Percentiles rank a stretch among this genome's conserved stretches.
These are phyloP conservation scores for Acanthococcus lagerstroemiae DNA, from an alignment of 2,888 invertebrate genomes.

Conservation along the genomic window DNA sequence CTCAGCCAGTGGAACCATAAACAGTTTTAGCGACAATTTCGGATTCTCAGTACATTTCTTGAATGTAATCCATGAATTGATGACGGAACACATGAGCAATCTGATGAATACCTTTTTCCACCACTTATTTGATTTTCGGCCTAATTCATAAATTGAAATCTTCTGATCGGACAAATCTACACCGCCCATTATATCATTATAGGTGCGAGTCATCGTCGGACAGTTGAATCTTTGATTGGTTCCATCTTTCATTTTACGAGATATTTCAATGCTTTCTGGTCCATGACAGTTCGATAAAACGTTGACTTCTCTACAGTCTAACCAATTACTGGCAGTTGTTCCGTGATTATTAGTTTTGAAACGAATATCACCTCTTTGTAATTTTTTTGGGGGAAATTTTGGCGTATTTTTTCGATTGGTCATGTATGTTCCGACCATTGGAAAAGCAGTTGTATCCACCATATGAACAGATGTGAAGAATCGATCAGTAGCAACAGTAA, in stretches of 20 bases:
- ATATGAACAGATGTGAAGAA: conserved; percentile 23
- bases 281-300: not conserved
- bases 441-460: not conserved
- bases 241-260: conserved; percentile 1
- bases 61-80: conserved; percentile 37
- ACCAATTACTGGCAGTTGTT: conserved; percentile 1
- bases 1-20: conserved; percentile 32
- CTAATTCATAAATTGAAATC: conserved; percentile 37
- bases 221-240: conserved; percentile 2
- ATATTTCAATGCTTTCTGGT: not conserved
- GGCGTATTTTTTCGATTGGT: conserved; percentile 7
- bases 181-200: conserved; percentile 37
- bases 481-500: conserved; percentile 27
- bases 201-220: conserved; percentile 35
- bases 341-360: not conserved
- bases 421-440: conserved; percentile 11
- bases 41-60: conserved; percentile 24
- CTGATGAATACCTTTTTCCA: conserved; percentile 38
- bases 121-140: conserved; percentile 38
- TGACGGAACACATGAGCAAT: conserved; percentile 37
- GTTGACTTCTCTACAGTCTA: conserved; percentile 8
- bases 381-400: not conserved
- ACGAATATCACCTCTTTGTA: not conserved
- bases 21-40: conserved; percentile 30
- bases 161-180: conserved; percentile 39